Base-by-base conservation (phyloP, 2,113 vertebrate species). In the Ascaphus truei region DNA sequence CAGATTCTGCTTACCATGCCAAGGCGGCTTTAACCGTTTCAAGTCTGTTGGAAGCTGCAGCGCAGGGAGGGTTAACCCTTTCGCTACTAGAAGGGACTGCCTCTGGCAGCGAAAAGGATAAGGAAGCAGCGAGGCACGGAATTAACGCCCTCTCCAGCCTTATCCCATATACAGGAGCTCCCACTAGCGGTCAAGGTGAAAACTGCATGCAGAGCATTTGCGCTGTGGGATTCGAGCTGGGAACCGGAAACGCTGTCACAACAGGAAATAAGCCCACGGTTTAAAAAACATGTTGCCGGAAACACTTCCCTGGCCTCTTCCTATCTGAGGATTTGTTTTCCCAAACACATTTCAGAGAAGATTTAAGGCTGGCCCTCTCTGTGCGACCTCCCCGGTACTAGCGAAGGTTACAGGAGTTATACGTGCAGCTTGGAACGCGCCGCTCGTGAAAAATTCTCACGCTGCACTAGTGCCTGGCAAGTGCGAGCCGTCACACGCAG, bases 231-330 rank as follows among this genome's bases (percentile, higher is more conserved):
- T 59, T 25, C 20, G n/a, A 29, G 55, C 55, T 68, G 66, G 55
- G 66, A 68, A 68, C 26, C 15, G 27, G 13, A 27, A 13, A 29
- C 29, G 18, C 53, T 7, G 41, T 50, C 55, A 59, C 66, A 68
- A 68, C 66, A 68, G 66, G 66, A 68, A 59, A 68, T 59, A 53
- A 59, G 55, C 45, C 55, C 55, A 59, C 50, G 59, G 66, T 68
- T 59, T 68, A 59, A 68, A n/a, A 68, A 68, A 68, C 55, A 68
- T 39, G 56, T 68, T 39, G 31, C 64, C 55, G 66, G 66, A 68
- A 68, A 58, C 55, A 31, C 51, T 68, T 68, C 55, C 66, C 59
- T 31, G 47, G 66, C 55, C 41, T 68, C 55, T 68, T 59, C 66
- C 66, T 58, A 68, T 55, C 50, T 55, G 22, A 59, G 41, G 22